Conservation (phyloP, 2,888 invertebrate genomes). For the Blomia tropicalis region DNA sequence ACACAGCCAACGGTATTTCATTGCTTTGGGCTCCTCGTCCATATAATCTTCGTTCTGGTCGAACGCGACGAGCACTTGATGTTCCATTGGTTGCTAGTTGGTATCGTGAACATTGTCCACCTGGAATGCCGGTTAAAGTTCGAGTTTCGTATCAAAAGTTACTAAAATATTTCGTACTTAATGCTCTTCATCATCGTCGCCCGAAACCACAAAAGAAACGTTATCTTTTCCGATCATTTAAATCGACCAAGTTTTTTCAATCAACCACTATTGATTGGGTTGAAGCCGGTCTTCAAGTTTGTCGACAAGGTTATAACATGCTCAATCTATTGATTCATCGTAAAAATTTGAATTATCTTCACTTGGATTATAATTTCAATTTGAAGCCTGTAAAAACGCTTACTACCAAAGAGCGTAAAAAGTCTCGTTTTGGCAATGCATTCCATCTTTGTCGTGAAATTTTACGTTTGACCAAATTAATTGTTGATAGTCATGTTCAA, state of each 20-base stretch:
- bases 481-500: conserved; percentile 98
- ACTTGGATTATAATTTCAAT: conserved; percentile 99
- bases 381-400: conserved; percentile 97
- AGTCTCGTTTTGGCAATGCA: conserved; percentile 90
- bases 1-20: conserved; percentile 95
- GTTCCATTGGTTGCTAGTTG: conserved; percentile 93
- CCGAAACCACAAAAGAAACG: conserved; percentile 98
- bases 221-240: conserved; percentile 95
- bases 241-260: conserved; percentile 99
- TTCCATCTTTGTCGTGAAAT: conserved; percentile 99
- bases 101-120: conserved; percentile 74
- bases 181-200: conserved; percentile 87
- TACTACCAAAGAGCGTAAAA: conserved; percentile 97
- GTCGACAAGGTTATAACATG: conserved; percentile 99
- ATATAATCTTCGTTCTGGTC: conserved; percentile 86
- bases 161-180: conserved; percentile 91
- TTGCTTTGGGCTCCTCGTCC: conserved; percentile 94
- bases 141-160: conserved; percentile 97
- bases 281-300: conserved; percentile 90
- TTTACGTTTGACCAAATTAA: conserved; percentile 87
- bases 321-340: conserved; percentile 93
- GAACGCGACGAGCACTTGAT: conserved; percentile 82
- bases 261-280: conserved; percentile 99
- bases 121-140: conserved; percentile 90
- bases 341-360: conserved; percentile 96